Evolutionary conservation across 2,113 vertebrate species (phyloP).

Genomic region (Sinocyclocheilus rhinocerous): DNA sequence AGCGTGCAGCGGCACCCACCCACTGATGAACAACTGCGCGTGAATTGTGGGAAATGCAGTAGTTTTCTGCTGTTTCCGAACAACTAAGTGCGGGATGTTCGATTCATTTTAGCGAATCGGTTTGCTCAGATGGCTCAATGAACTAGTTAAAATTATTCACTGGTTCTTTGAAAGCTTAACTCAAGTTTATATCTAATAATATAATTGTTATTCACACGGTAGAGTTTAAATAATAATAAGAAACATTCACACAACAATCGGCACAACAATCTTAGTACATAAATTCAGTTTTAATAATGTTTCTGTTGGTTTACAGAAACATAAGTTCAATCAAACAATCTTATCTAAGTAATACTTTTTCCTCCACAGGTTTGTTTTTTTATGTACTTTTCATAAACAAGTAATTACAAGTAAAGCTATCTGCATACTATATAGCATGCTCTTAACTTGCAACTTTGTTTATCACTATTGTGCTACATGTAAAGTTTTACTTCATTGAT

Average conservation of each 20-base stretch:
- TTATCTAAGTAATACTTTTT: not conserved
- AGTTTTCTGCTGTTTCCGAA: not conserved
- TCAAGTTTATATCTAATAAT: not conserved
- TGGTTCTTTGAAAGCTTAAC: not conserved
- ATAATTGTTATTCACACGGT: too few species aligned
- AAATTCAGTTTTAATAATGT: not conserved
- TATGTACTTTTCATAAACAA: not conserved
- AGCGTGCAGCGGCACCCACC: constrained; percentile 38
- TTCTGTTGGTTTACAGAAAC: not conserved
- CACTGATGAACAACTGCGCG: constrained; percentile 22
- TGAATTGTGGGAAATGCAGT: constrained; percentile 56
- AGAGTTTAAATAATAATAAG: not conserved
- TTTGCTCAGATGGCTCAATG: not conserved
- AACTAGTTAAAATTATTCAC: not conserved
- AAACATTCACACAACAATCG: not conserved
- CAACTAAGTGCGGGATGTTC: not conserved
- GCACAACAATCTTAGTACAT: not conserved
- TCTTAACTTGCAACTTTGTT: not conserved
- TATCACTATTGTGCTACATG: not conserved
- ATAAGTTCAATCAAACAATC: not conserved
- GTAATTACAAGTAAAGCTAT: not conserved
- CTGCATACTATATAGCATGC: not conserved
- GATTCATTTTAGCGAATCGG: constrained; percentile 11
- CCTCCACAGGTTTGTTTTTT: not conserved
- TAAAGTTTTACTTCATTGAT: not conserved